Evolutionary conservation across 2,797 vertebrate genomes (phyloP).

Genomic region (Heliangelus exortis): DNA sequence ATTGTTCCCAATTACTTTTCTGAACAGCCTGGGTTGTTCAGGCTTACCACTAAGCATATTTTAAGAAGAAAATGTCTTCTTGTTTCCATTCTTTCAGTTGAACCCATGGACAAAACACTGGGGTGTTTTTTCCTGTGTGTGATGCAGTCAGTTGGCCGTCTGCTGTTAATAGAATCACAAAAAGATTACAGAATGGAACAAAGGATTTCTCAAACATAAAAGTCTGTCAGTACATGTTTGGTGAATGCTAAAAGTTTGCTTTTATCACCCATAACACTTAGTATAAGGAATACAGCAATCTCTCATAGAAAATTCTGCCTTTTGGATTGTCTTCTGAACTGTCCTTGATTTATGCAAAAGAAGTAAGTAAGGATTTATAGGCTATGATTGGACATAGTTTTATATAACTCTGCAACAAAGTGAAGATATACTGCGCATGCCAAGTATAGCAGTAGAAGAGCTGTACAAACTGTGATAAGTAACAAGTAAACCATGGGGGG

Average conservation of each 20-base stretch:
- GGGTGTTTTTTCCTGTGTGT: not conserved
- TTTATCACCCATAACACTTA: not conserved
- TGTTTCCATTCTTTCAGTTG: not conserved
- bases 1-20: not conserved
- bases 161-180: not conserved
- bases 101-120: not conserved
- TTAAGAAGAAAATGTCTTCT: not conserved
- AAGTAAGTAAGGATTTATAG: slow-evolving; percentile 30
- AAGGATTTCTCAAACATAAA: not conserved
- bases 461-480: slow-evolving; percentile 49
- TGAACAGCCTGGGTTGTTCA: not conserved
- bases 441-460: not conserved
- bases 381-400: not conserved
- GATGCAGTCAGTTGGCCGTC: not conserved
- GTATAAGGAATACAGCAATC: not conserved
- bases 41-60: not conserved
- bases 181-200: not conserved
- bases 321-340: not conserved
- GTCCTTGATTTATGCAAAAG: slow-evolving; percentile 7
- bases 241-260: not conserved
- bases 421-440: not conserved
- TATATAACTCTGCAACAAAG: not conserved
- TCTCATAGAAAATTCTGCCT: not conserved
- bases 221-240: not conserved
- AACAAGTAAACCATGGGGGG: not conserved